Percentiles rank a stretch among this genome's conserved stretches.
Evolutionary conservation across 2,888 invertebrate species (phyloP).

Genomic region (Archips crataeganus): DNA sequence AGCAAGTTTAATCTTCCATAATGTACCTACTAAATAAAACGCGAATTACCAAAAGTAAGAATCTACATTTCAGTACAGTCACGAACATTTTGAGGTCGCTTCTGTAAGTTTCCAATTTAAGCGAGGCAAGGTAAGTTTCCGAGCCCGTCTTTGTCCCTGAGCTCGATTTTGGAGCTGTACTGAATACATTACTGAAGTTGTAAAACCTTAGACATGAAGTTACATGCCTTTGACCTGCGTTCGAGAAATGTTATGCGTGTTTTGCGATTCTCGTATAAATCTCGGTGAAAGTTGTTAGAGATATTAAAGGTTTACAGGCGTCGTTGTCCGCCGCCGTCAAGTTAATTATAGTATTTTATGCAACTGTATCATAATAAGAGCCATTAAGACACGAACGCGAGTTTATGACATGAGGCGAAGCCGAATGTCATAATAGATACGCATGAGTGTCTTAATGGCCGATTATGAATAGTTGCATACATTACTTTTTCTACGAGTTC

Average conservation of each 20-base stretch:
- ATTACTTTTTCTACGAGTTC: too few species aligned
- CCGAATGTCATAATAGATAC: too few species aligned
- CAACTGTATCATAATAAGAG: too few species aligned
- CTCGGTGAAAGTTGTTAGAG: neutral
- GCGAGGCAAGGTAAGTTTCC: conserved; percentile 22
- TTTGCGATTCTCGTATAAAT: conserved; percentile 25
- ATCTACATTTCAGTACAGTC: conserved; percentile 12
- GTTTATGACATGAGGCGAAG: too few species aligned
- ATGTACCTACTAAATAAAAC: too few species aligned
- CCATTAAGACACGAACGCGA: too few species aligned
- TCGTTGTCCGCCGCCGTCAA: neutral
- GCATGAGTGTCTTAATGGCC: too few species aligned
- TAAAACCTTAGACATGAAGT: conserved; percentile 20
- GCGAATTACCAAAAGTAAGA: too few species aligned
- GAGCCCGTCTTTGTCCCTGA: conserved; percentile 30
- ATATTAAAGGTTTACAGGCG: neutral
- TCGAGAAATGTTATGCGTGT: conserved; percentile 13
- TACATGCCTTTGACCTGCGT: conserved; percentile 23
- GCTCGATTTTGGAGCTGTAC: conserved; percentile 35
- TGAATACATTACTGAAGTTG: conserved; percentile 38
- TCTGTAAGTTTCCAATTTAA: conserved; percentile 36
- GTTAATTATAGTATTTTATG: too few species aligned
- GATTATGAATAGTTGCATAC: too few species aligned
- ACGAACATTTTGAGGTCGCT: conserved; percentile 26
- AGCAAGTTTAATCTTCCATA: too few species aligned